Evolutionary conservation across 2,888 invertebrate genomes (phyloP).

Genomic region (Euproctis similis): DNA sequence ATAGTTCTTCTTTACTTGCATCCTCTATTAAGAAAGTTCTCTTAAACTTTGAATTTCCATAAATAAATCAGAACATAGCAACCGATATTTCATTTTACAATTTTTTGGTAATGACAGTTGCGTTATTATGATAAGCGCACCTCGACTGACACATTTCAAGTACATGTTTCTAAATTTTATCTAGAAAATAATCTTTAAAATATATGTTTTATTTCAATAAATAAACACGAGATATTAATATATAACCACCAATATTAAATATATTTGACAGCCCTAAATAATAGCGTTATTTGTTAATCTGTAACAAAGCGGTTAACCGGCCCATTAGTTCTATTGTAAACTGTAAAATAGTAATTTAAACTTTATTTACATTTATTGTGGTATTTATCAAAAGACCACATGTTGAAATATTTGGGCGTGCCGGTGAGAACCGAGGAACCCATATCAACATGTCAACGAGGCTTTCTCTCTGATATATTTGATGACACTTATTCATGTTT

Average conservation of each 20-base stretch:
- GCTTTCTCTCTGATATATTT: conserved; percentile 11
- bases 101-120: too few species aligned
- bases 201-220: neutral
- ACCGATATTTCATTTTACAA: too few species aligned
- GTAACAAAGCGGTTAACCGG: conserved; percentile 56
- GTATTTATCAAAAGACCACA: conserved; percentile 10
- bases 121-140: too few species aligned
- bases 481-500: too few species aligned
- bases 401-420: conserved; percentile 34
- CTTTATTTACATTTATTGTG: conserved; percentile 19
- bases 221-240: conserved; percentile 12
- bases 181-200: too few species aligned
- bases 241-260: conserved; percentile 10
- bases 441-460: conserved; percentile 3
- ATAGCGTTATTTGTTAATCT: conserved; percentile 37
- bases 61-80: too few species aligned
- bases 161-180: too few species aligned
- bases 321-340: conserved; percentile 57
- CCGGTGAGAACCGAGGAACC: conserved; percentile 32
- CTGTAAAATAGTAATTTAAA: conserved; percentile 26
- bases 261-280: conserved; percentile 18
- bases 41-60: too few species aligned
- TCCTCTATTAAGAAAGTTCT: neutral
- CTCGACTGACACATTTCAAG: too few species aligned
- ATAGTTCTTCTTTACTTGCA: too few species aligned